Base-by-base conservation (phyloP, 2,888 invertebrate species). In the Agapetus fuscipes region DNA sequence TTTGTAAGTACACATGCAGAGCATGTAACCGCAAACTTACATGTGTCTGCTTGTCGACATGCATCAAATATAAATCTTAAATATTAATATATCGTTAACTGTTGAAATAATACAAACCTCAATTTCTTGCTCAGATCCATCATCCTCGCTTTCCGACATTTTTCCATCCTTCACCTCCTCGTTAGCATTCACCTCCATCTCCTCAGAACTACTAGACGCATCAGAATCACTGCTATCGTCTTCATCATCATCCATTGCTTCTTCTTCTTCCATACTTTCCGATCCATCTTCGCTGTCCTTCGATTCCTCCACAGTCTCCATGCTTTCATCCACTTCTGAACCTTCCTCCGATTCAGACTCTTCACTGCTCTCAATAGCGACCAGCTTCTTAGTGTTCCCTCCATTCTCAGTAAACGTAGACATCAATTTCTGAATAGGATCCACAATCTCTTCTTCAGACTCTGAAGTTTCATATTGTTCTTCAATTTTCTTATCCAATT, bases 371-470 rank as follows among this genome's bases (percentile, higher is more conserved):
- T 61, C 62, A 43, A 61, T 57, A 9, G 61, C 58, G 11, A 48
- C 30, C 30, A 50, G 51, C 9, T 51, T 51, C 29, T 53, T 50
- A 3, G n/a, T 30, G 24, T 24, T 41, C 31, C 46, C 47, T 28
- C 20, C 42, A 11, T 48, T 54, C n/a, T 49, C 49, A 33, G 53
- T 54, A 44, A 74, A 75, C 41, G 70, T 69, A 1, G 73, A 67
- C 14, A 78, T 53, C 30, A 78, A 54, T 49, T 69, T 64, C 26
- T 61, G 64, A 51, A 70, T 66, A 3, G 66, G 60, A 58, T 77
- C 61, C 28, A 53, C 51, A 41, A 63, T 64, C 38, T 72, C 72
- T 43, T 73, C 73, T n/a, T 72, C 71, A 14, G 64, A 62, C 39
- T 66, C 68, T 1, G 59, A 58, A 15, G 55, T 56, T 27, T 62